Evolutionary conservation across 2,888 invertebrate species (phyloP).

Genomic region (Neoaliturus tenellus): DNA sequence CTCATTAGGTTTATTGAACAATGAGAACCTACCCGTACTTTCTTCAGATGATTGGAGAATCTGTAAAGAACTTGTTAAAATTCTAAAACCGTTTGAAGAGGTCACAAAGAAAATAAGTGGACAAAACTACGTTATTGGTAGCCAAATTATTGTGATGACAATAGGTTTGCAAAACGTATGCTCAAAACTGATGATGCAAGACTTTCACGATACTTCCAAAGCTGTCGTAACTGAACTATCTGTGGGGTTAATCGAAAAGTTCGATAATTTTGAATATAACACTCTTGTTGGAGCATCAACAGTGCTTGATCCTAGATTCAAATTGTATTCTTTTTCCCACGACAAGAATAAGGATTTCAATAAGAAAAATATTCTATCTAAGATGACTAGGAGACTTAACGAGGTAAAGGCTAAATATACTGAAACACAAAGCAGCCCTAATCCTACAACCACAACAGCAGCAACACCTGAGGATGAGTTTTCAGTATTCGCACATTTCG

Average conservation of each 20-base stretch:
- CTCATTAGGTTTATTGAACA: background rate
- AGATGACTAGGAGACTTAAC: background rate
- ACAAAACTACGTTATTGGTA: slow-evolving; percentile 6
- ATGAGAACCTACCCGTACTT: background rate
- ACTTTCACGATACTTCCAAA: background rate
- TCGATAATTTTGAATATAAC: slow-evolving; percentile 16
- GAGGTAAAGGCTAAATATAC: background rate
- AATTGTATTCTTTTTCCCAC: background rate
- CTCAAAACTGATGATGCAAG: background rate
- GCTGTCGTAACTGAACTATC: background rate
- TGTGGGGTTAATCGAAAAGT: background rate
- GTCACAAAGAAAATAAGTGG: slow-evolving; percentile 31
- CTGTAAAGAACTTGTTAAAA: background rate
- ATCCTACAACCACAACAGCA: background rate
- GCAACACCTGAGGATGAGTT: background rate
- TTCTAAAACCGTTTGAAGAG: slow-evolving; percentile 26
- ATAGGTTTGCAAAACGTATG: slow-evolving; percentile 1
- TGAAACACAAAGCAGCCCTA: background rate
- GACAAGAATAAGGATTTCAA: background rate
- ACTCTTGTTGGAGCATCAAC: background rate
- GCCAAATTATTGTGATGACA: slow-evolving; percentile 7
- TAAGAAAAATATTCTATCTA: background rate
- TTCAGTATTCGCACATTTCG: background rate
- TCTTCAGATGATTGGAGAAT: slow-evolving; percentile 3
- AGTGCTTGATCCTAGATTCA: background rate